A percentile compares a stretch with the other conserved stretches of the same genome.
These are phyloP conservation scores for Crotalus helleri DNA, from an alignment of 2,113 vertebrate genomes.

Conservation along the genomic window DNA sequence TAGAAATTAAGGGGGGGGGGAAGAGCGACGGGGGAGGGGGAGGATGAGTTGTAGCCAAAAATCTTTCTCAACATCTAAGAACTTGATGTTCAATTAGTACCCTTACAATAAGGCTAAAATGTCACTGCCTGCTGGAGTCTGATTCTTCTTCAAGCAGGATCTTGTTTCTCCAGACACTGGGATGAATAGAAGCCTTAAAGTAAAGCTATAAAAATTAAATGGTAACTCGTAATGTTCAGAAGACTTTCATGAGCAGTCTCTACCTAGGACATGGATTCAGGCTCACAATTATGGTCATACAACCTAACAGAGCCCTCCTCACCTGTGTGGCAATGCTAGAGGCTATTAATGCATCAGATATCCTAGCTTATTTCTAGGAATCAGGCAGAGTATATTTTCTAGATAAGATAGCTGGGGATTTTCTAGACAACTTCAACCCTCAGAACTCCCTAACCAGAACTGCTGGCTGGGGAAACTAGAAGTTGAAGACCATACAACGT, in stretches of 20 bases:
- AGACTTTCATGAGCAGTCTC: neutral
- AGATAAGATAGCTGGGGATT: neutral
- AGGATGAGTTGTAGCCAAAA: neutral
- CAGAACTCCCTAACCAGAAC: neutral
- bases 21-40: neutral
- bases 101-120: neutral
- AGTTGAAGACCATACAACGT: neutral
- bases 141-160: conserved; percentile 8
- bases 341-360: neutral
- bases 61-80: neutral
- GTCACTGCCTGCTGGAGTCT: neutral
- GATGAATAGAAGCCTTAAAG: neutral
- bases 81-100: neutral
- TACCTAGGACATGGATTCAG: neutral
- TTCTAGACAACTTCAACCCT: neutral
- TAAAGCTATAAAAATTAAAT: neutral
- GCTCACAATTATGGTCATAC: neutral
- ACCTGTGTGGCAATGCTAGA: neutral
- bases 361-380: neutral
- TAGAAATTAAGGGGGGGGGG: too few species aligned
- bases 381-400: neutral
- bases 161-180: conserved; percentile 9
- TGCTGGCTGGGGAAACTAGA: neutral
- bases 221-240: neutral
- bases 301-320: neutral